Percentiles rank a stretch among this genome's conserved stretches.
Evolutionary conservation across 2,888 invertebrate species (phyloP).

Genomic region (Mechanitis messenoides): DNA sequence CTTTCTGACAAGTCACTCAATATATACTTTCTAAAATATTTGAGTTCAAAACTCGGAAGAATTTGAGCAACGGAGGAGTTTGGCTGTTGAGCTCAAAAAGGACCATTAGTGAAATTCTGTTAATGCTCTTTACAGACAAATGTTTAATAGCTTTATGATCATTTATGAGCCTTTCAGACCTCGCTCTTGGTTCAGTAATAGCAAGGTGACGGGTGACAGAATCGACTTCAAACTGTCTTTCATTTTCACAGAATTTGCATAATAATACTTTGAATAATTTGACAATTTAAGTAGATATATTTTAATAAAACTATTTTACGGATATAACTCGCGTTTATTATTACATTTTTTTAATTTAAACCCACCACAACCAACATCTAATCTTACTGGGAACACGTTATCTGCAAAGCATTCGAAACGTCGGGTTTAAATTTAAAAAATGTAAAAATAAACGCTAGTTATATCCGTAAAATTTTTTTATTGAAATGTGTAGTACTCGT

Average conservation of each 20-base stretch:
- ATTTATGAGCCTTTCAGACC: constrained; percentile 18
- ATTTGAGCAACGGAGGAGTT: constrained; percentile 25
- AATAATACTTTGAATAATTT: not conserved
- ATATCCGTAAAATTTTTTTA: no score
- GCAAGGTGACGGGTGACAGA: constrained; percentile 2
- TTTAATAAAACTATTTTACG: not conserved
- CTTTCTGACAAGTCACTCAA: constrained; percentile 7
- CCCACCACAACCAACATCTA: no score
- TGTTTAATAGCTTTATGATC: constrained; percentile 33
- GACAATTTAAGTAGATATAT: not conserved
- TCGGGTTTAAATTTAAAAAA: no score
- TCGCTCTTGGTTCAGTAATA: not conserved
- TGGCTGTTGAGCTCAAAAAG: constrained; percentile 30
- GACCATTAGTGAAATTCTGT: constrained; percentile 36
- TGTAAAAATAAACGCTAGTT: no score
- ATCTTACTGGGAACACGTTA: no score
- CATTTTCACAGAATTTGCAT: constrained; percentile 1
- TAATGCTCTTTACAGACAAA: constrained; percentile 31
- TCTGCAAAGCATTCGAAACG: no score
- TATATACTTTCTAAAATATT: constrained; percentile 11
- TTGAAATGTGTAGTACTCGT: no score
- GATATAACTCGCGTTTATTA: not conserved
- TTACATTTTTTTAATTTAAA: not conserved
- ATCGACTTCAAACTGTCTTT: not conserved
- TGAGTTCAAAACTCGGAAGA: constrained; percentile 21